Evolutionary conservation across 2,797 vertebrate species (phyloP).

Genomic region (Phrynocephalus forsythii): DNA sequence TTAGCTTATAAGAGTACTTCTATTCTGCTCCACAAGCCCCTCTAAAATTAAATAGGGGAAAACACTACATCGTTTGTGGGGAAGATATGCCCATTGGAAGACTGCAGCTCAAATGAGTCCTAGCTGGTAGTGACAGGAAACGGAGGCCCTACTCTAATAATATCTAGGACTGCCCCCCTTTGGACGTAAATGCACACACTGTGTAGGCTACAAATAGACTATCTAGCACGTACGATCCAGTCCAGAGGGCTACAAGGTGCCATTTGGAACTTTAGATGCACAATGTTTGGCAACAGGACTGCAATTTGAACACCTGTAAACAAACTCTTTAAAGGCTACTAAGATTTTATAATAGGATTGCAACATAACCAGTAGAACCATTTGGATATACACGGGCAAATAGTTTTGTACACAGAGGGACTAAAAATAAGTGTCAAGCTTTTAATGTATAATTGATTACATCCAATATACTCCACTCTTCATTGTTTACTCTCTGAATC

Average conservation of each 20-base stretch:
- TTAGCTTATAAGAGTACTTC: not conserved
- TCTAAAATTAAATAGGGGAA: not conserved
- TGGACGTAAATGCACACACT: not conserved
- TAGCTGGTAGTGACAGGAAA: not conserved
- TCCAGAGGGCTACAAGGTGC: not conserved
- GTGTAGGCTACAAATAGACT: not conserved
- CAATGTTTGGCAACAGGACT: not conserved
- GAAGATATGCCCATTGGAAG: not conserved
- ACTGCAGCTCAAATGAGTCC: not conserved
- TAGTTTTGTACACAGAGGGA: not conserved
- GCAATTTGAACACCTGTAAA: not conserved
- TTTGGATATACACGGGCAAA: not conserved
- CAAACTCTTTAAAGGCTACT: not conserved
- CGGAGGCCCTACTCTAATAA: not conserved
- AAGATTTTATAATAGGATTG: not conserved
- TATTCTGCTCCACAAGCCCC: not conserved
- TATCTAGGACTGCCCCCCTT: not conserved
- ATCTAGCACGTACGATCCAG: not conserved
- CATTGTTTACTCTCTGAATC: constrained; percentile 5
- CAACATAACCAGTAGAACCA: not conserved
- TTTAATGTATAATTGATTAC: not conserved
- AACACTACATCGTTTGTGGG: too few species aligned
- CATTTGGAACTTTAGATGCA: not conserved
- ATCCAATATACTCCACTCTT: not conserved
- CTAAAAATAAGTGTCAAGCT: not conserved